Base-by-base conservation (phyloP, 37 sponge, comb jelly and placozoan genomes). In the Halisarca cf. caerulea region DNA sequence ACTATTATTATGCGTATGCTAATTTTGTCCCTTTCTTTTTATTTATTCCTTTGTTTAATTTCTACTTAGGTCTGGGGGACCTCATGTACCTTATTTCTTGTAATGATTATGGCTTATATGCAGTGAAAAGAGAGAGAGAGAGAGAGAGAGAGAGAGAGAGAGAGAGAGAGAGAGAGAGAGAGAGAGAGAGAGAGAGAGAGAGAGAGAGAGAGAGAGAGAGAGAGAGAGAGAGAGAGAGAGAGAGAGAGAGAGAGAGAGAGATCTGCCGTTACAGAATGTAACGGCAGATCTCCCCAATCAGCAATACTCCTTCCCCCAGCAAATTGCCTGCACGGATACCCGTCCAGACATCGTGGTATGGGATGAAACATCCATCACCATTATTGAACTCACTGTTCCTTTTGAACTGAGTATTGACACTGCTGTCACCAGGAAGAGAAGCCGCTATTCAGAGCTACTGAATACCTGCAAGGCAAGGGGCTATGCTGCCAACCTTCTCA, bases 301-400 rank as follows among this genome's bases (percentile, higher is more conserved):
- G 23, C n/a, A n/a, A n/a, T 80, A 58, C 59, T 20, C 2, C 39
- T 59, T 80, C 60, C 81, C 81, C 11, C 60, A 24, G 39, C 0
- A 59, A 59, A 58, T 80, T 58, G 81, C 59, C 39, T 8, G 38
- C 0, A 59, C 81, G 6, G 60, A 80, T 58, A 35, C 14, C 1
- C 39, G 81, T 1, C 81, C 61, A 8, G 60, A 80, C 81, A 58
- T 80, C 21, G 81, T 58, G 1, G 39, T 59, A 5, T 80, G 39
- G 59, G 38, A 40, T 33, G 1, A 0, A 20, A n/a, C 40, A 6
- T 3, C 39, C n/a, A 53, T 59, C 81, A 20, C 18, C 21, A 1
- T 80, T 6, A 21, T 80, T 3, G 81, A 80, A 39, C 36, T 80
- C 35, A 80, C 81, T 20, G 59, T 80, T 15, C 54, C 30, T 20